Evolutionary conservation across 2,113 vertebrate species (phyloP), one percentile per base, ranked within the genome.

Genomic region (Paratilapia polleni): DNA sequence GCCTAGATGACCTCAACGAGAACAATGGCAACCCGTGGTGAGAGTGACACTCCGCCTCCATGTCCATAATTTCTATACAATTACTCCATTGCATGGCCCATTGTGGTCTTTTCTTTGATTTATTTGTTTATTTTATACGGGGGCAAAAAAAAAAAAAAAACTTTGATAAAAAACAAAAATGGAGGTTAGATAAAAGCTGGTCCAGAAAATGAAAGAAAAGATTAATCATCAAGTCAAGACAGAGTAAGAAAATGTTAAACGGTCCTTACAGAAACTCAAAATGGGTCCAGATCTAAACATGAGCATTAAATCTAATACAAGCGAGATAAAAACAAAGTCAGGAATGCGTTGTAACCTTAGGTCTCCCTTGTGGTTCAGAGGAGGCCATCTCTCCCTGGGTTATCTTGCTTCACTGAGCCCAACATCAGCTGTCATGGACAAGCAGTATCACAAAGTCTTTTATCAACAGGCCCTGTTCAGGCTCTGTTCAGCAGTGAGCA

Each of bases 1-100:
- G 96, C 81, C 94, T 99, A 1, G 98, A 99, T 7, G 94, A 97
- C 85, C 96, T 97, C 0, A 91, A 91, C 20, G 93, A 95, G 70
- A 91, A 91, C 70, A 81, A 80, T 26, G 9, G 5, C n/a, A 88
- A 92, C 2, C 94, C 93, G 76, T 96, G 97, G 98, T 99, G 90
- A 96, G 97, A 8, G 38, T 34, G 24, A 3, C 61, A 6, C 7
- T 24, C 47, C 20, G 13, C 6, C 26, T 14, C 26, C 66, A 13
- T 20, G 10, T 8, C 28, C 24, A 70, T 49, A 49, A 49, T 49
- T 2, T 49, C 47, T 49, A 17, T 6, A 49, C 5, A 47, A 14
- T 49, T 49, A 49, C 15, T 5, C 12, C 15, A 15, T 49, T 49
- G 47, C 47, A 15, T 49, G 14, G 2, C 15, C 47, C 17, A 17